phyloP scores from a whole-genome alignment of 2,797 vertebrate species.

The Chrosomus eos region DNA sequence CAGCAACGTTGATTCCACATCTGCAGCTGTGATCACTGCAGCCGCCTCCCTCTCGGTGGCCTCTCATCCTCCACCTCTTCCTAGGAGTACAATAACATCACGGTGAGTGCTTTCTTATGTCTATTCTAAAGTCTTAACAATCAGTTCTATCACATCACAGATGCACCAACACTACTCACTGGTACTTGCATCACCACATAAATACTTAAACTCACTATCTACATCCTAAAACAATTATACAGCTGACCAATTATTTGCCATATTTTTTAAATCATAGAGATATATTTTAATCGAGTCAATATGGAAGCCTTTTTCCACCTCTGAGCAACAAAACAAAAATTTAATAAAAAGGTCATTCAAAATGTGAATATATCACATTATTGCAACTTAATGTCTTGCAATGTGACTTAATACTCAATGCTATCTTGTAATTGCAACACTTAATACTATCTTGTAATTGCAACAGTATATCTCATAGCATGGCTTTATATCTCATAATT shows the following conservation, averaged over 20 bases:
- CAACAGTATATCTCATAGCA: not conserved
- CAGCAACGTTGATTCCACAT: constrained; percentile 89
- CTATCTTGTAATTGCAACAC: too few species aligned
- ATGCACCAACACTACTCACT: not conserved
- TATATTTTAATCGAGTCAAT: not conserved
- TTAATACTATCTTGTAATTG: not conserved
- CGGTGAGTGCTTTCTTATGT: not conserved
- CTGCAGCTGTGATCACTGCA: constrained; percentile 81
- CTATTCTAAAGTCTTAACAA: not conserved
- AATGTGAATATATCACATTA: not conserved
- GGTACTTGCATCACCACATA: not conserved
- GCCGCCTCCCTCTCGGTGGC: constrained; percentile 78
- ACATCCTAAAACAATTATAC: not conserved
- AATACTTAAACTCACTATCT: not conserved
- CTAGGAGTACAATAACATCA: constrained; percentile 27
- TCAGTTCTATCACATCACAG: not conserved
- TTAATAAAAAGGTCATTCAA: not conserved
- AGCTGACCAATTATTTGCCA: not conserved
- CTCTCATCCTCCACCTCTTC: constrained; percentile 70
- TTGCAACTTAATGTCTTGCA: not conserved
- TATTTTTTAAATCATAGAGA: not conserved
- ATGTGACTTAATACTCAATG: not conserved
- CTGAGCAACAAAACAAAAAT: not conserved
- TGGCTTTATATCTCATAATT: not conserved
- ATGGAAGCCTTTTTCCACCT: not conserved